Percentiles rank a stretch among this genome's conserved stretches.
Evolutionary conservation across 2,797 vertebrate species (phyloP).

Genomic region (Hapalemur alaotrensis): DNA sequence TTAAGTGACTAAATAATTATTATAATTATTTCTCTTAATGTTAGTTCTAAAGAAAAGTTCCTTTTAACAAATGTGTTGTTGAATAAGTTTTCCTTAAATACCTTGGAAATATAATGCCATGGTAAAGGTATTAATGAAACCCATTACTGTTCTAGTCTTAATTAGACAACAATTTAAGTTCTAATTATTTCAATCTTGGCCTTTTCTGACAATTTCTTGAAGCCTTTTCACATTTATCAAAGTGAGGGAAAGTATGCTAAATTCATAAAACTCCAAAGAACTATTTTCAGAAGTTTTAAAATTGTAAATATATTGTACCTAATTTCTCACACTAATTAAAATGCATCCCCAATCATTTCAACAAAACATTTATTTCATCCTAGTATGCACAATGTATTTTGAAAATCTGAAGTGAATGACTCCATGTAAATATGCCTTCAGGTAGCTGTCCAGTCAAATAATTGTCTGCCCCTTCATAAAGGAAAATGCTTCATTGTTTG

Average conservation of each 20-base stretch:
- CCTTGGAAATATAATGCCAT: slow-evolving; percentile 1
- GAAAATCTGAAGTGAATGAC: not conserved
- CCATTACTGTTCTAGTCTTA: not conserved
- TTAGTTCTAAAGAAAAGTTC: not conserved
- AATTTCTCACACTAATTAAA: slow-evolving; percentile 39
- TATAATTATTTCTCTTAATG: slow-evolving; percentile 36
- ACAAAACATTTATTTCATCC: slow-evolving; percentile 3
- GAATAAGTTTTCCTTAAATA: not conserved
- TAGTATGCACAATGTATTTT: not conserved
- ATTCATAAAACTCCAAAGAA: not conserved
- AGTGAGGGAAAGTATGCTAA: not conserved
- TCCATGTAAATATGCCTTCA: not conserved
- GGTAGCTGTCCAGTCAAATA: not conserved
- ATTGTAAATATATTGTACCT: not conserved
- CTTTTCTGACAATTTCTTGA: slow-evolving; percentile 33
- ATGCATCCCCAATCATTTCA: not conserved
- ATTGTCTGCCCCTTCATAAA: not conserved
- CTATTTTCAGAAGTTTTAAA: slow-evolving; percentile 23
- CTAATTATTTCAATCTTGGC: slow-evolving; percentile 39
- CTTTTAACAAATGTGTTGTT: not conserved
- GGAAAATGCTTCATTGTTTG: not conserved
- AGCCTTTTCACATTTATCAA: not conserved
- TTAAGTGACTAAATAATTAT: slow-evolving; percentile 6
- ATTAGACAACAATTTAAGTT: slow-evolving; percentile 15
- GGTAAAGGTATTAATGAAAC: slow-evolving; percentile 13